phyloP scores from a whole-genome alignment of 1,140 invertebrate genomes.

The Hestina assimilis region DNA sequence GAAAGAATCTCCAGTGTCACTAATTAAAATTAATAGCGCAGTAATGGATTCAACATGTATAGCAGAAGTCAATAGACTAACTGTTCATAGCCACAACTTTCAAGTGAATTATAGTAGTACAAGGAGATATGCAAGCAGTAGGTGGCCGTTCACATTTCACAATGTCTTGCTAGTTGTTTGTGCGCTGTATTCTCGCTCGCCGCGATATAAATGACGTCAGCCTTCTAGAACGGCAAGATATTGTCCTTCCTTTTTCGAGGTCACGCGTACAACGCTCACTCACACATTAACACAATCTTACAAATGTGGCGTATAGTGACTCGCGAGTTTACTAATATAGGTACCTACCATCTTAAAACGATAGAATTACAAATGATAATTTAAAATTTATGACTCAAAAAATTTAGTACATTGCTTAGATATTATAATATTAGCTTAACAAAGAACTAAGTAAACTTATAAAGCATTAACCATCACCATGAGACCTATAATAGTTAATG shows the following conservation, averaged over 20 bases:
- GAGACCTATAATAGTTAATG: slow-evolving; percentile 7
- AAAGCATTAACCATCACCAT: slow-evolving; percentile 22
- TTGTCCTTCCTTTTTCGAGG: slow-evolving; percentile 72
- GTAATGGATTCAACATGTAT: slow-evolving; percentile 68
- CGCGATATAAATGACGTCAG: slow-evolving; percentile 71
- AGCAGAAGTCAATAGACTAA: slow-evolving; percentile 67
- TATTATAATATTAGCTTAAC: not conserved
- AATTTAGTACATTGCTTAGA: not conserved
- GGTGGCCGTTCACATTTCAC: slow-evolving; percentile 77
- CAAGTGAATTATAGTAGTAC: slow-evolving; percentile 63
- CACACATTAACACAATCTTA: slow-evolving; percentile 57
- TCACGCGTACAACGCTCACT: slow-evolving; percentile 67
- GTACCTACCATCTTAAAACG: slow-evolving; percentile 39
- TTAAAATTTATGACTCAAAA: slow-evolving; percentile 1
- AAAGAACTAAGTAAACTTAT: not conserved
- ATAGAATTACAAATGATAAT: slow-evolving; percentile 12
- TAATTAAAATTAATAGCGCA: slow-evolving; percentile 57
- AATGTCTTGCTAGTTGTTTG: slow-evolving; percentile 56
- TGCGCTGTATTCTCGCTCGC: slow-evolving; percentile 63
- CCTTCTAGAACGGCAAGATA: slow-evolving; percentile 71
- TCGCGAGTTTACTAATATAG: slow-evolving; percentile 33
- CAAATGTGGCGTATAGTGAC: slow-evolving; percentile 52
- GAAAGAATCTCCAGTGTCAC: slow-evolving; percentile 66
- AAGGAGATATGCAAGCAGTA: slow-evolving; percentile 63
- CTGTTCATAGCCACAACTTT: slow-evolving; percentile 75